Conservation (phyloP, 2,113 vertebrate genomes). For the Leucoraja erinaceus region DNA sequence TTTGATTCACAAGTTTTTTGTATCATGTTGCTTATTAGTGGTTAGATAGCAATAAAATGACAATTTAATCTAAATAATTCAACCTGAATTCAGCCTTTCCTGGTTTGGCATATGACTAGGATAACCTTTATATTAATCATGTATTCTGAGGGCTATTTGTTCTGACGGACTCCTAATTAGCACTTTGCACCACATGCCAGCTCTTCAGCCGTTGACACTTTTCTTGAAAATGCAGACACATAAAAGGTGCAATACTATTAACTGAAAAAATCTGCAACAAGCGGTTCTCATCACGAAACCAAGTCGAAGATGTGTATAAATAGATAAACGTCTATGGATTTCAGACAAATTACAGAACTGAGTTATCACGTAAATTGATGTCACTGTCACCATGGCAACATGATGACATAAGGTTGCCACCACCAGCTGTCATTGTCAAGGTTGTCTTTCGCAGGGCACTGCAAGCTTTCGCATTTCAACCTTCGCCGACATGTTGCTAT, state of each 20-base stretch:
- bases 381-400: conserved; percentile 66
- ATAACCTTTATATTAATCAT: not conserved
- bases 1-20: not conserved
- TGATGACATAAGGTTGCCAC: conserved; percentile 57
- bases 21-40: not conserved
- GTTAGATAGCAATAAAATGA: not conserved
- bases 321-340: conserved; percentile 46
- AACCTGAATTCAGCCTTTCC: not conserved
- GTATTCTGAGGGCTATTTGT: not conserved
- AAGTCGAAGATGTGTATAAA: not conserved
- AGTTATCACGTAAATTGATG: conserved; percentile 55
- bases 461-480: not conserved
- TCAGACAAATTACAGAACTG: conserved; percentile 50
- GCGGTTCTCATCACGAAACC: not conserved
- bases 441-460: not conserved
- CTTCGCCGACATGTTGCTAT: not conserved
- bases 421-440: conserved; percentile 50
- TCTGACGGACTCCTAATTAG: not conserved
- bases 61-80: not conserved
- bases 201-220: not conserved
- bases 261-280: not conserved
- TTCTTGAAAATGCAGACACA: not conserved
- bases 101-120: not conserved
- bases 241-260: not conserved
- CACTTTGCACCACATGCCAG: not conserved